Conservation (phyloP, 2,113 vertebrate species). For the Salvator merianae region DNA sequence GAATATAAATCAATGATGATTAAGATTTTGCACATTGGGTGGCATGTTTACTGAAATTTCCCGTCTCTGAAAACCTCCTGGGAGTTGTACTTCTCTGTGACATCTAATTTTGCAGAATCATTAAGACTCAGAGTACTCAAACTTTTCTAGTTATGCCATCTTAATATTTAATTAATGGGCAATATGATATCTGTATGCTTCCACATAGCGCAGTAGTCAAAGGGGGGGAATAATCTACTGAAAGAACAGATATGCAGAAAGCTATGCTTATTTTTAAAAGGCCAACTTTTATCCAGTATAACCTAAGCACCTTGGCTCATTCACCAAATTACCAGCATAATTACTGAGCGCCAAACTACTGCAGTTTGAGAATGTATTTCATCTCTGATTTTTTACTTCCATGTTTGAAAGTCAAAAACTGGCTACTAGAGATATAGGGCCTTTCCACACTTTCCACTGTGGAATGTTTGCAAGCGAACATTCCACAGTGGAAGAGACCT, state of each 20-base stretch:
- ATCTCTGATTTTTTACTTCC: no score
- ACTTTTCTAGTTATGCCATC: background rate
- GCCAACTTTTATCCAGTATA: no score
- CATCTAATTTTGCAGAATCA: background rate
- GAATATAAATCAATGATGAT: no score
- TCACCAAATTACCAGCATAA: background rate
- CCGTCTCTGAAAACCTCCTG: background rate
- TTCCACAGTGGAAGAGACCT: no score
- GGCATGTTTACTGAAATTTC: background rate
- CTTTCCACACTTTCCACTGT: no score
- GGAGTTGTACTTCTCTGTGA: background rate
- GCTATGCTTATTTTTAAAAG: background rate
- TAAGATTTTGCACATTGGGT: background rate
- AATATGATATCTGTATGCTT: background rate
- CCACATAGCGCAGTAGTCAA: background rate
- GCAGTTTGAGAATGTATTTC: no score
- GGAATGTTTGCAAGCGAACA: no score
- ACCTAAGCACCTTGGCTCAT: background rate
- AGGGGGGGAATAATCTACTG: background rate
- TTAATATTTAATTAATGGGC: background rate
- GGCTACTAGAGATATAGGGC: no score
- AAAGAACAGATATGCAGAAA: background rate
- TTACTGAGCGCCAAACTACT: background rate
- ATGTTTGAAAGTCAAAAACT: no score
- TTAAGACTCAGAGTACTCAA: background rate